A percentile compares a stretch with the other conserved stretches of the same genome.
Conservation (phyloP, 2,113 vertebrate genomes). For the Engystomops pustulosus region DNA sequence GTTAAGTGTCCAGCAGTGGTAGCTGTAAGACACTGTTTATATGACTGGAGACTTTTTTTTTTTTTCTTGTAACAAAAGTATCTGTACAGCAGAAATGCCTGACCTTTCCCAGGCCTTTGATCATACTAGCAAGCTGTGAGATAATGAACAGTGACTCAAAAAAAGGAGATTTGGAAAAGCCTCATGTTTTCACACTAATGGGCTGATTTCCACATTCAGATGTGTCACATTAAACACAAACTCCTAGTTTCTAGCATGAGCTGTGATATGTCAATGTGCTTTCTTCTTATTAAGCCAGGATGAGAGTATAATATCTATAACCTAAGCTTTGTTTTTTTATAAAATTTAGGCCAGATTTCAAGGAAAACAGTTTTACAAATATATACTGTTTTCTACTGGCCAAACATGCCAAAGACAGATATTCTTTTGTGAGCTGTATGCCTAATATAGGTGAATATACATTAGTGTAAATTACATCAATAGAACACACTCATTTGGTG, state of each 20-base stretch:
- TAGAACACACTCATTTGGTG: too few species aligned
- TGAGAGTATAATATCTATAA: too few species aligned
- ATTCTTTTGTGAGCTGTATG: background rate
- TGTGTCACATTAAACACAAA: constrained; percentile 1
- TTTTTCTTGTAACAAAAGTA: constrained; percentile 63
- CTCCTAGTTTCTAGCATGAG: background rate
- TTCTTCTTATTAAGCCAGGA: background rate
- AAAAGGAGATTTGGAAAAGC: constrained; percentile 34
- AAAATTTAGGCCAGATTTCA: too few species aligned
- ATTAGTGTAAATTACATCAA: too few species aligned
- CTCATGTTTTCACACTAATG: constrained; percentile 45
- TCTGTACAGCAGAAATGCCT: constrained; percentile 69
- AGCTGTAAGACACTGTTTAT: constrained; percentile 40
- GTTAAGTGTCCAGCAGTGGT: constrained; percentile 15
- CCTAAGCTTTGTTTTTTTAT: too few species aligned
- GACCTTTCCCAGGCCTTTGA: constrained; percentile 75
- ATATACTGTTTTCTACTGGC: too few species aligned
- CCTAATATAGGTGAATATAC: background rate
- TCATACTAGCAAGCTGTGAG: constrained; percentile 67
- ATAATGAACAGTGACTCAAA: constrained; percentile 63
- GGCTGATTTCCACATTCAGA: constrained; percentile 21
- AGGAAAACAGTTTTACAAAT: background rate
- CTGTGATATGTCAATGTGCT: background rate
- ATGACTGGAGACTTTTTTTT: constrained; percentile 61
- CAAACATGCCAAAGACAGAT: too few species aligned